These are phyloP conservation scores for Brachypodius melanocephalos DNA, from an alignment of 2,113 vertebrate species.

Conservation along the genomic window DNA sequence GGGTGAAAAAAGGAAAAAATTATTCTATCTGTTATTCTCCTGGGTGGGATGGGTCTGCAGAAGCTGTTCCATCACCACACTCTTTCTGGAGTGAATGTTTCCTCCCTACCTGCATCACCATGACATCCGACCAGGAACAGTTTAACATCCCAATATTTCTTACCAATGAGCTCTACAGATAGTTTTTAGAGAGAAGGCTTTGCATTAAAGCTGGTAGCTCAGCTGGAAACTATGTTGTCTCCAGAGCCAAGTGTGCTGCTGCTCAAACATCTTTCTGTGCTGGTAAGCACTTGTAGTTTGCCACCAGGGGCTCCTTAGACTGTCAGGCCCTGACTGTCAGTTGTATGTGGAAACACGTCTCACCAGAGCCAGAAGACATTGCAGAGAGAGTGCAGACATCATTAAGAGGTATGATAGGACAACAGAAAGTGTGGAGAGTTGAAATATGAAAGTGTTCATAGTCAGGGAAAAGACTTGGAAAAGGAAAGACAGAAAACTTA, in stretches of 20 bases:
- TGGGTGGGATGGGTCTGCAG: not conserved
- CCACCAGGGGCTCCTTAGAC: constrained; percentile 23
- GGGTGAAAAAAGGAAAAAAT: not conserved
- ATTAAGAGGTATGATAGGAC: not conserved
- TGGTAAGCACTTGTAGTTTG: constrained; percentile 24
- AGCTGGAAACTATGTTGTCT: constrained; percentile 2
- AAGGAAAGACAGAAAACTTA: not conserved
- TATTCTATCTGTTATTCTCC: not conserved
- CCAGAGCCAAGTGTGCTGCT: not conserved
- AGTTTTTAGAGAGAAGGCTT: not conserved
- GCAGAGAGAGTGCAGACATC: not conserved
- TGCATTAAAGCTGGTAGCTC: constrained; percentile 1
- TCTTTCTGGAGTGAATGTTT: not conserved
- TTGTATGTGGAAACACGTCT: not conserved
- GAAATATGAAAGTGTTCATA: not conserved
- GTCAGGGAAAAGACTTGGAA: not conserved
- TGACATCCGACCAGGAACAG: not conserved
- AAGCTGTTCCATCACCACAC: not conserved
- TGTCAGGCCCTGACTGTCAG: not conserved
- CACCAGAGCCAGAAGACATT: not conserved
- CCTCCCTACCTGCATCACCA: not conserved
- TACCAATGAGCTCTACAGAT: not conserved
- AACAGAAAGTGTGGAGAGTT: not conserved
- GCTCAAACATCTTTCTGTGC: not conserved
- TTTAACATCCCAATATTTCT: not conserved